Evolutionary conservation across 2,888 invertebrate genomes (phyloP).

Genomic region (Orchestes rusci): DNA sequence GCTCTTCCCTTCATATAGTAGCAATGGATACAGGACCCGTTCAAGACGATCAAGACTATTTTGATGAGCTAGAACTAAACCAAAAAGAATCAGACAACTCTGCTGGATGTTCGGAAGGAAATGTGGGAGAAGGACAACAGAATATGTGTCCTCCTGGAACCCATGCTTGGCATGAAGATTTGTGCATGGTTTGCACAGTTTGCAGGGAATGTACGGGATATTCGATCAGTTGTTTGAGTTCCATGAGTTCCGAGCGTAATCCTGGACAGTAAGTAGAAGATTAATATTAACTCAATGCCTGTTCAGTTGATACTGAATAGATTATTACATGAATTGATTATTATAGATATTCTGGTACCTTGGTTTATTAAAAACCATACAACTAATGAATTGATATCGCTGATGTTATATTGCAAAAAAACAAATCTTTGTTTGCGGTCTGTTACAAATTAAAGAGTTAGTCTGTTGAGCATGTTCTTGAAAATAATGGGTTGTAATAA

Average conservation of each 20-base stretch:
- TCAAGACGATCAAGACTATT: constrained; percentile 46
- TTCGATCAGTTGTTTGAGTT: constrained; percentile 69
- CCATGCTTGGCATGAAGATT: constrained; percentile 74
- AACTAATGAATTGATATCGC: too few relatives aligned
- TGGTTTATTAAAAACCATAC: too few relatives aligned
- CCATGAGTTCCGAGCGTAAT: constrained; percentile 68
- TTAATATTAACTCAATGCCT: too few relatives aligned
- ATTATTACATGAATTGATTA: too few relatives aligned
- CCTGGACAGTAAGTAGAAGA: constrained; percentile 88
- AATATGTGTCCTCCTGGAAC: constrained; percentile 57
- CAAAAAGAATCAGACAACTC: constrained; percentile 51
- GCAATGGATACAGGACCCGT: constrained; percentile 54
- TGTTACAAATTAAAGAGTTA: too few relatives aligned
- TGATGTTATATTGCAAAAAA: too few relatives aligned
- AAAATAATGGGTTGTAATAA: too few relatives aligned
- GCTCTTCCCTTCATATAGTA: constrained; percentile 33
- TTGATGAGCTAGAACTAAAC: constrained; percentile 46
- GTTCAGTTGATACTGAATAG: background rate
- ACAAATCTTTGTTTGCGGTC: too few relatives aligned
- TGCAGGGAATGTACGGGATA: constrained; percentile 94
- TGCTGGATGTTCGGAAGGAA: constrained; percentile 40
- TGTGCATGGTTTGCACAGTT: constrained; percentile 83
- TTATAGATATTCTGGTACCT: too few relatives aligned
- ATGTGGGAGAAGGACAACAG: constrained; percentile 33
- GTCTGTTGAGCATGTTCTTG: too few relatives aligned